Conservation (phyloP, 1,140 invertebrate species). For the Hyposmocoma kahamanoa region DNA sequence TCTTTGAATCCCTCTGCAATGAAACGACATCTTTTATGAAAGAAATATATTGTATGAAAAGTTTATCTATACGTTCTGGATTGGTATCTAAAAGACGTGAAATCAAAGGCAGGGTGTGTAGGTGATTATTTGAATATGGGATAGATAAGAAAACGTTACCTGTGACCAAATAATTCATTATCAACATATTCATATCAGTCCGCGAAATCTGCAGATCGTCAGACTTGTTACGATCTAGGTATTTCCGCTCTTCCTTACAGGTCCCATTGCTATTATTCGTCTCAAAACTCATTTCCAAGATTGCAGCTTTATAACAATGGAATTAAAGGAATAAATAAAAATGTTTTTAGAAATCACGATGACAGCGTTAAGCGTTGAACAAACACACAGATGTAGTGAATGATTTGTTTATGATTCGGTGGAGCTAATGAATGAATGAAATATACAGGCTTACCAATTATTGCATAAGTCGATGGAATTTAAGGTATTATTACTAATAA, state of each 20-base stretch:
- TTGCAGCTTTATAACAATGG: slow-evolving; percentile 1
- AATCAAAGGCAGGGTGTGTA: no score
- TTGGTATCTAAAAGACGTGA: no score
- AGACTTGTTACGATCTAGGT: slow-evolving; percentile 53
- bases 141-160: slow-evolving; percentile 74
- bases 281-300: slow-evolving; percentile 54
- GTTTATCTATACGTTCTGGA: no score
- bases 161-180: slow-evolving; percentile 99
- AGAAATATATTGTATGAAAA: no score
- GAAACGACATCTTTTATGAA: no score
- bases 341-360: slow-evolving; percentile 17
- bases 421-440: no score
- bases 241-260: slow-evolving; percentile 59
- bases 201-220: slow-evolving; percentile 90
- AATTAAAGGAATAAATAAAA: slow-evolving; percentile 13
- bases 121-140: not conserved
- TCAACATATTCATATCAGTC: slow-evolving; percentile 95
- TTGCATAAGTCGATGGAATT: no score
- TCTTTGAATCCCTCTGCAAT: slow-evolving; percentile 97
- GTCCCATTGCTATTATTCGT: slow-evolving; percentile 38
- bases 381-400: no score
- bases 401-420: no score
- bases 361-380: no score
- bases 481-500: no score
- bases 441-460: no score